These are phyloP conservation scores for Leucopternis melanops DNA, from an alignment of 2,113 vertebrate genomes.

Conservation along the genomic window DNA sequence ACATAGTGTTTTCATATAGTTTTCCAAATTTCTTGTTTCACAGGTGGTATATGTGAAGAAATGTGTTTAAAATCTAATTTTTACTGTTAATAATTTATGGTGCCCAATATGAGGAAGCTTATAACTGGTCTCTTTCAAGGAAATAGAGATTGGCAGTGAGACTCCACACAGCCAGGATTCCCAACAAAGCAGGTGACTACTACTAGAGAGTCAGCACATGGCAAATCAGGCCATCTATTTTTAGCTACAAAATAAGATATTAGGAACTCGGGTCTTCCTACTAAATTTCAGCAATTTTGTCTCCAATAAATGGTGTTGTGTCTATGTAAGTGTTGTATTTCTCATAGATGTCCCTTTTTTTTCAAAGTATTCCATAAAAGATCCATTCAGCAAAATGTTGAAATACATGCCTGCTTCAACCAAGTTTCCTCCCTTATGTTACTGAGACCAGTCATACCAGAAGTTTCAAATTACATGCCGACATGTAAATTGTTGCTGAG, in stretches of 20 bases:
- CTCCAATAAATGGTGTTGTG: neutral
- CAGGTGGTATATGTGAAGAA: neutral
- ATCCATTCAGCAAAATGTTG: neutral
- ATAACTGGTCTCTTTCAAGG: neutral
- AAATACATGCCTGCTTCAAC: neutral
- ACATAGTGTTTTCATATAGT: neutral
- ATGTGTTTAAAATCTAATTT: neutral
- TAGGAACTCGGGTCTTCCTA: neutral
- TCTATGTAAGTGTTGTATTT: neutral
- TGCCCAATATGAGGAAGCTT: neutral
- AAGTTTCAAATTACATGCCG: neutral
- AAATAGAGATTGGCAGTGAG: neutral
- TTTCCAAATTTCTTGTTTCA: neutral
- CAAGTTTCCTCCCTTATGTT: neutral
- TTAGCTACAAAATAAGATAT: neutral
- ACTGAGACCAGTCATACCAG: neutral
- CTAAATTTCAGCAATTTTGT: neutral
- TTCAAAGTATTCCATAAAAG: neutral
- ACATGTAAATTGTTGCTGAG: neutral
- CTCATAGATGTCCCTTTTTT: neutral
- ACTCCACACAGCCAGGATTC: neutral
- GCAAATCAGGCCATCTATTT: neutral
- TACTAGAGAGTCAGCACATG: neutral
- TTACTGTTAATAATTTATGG: neutral
- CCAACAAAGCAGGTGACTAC: rapidly evolving